A percentile compares a stretch with the other conserved stretches of the same genome.
Conservation (phyloP, 2,888 invertebrate genomes). For the Rhogogaster chlorosoma region DNA sequence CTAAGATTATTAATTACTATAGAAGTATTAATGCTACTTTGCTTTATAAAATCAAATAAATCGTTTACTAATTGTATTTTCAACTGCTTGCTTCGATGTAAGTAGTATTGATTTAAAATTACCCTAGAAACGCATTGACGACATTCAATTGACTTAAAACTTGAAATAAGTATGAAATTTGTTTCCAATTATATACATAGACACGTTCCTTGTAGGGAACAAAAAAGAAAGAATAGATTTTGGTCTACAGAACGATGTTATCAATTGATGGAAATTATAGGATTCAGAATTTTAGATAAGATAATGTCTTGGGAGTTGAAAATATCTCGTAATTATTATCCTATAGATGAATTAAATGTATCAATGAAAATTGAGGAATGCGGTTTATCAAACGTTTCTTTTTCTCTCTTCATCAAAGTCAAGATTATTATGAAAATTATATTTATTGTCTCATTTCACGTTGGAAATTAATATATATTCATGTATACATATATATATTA, state of each 20-base stretch:
- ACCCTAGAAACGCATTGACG: not conserved
- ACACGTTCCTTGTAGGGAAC: not conserved
- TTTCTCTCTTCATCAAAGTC: not conserved
- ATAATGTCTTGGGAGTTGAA: not conserved
- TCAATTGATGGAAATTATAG: not conserved
- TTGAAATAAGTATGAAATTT: constrained; percentile 3
- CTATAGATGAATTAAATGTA: not conserved
- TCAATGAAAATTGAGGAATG: not conserved
- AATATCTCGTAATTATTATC: not conserved
- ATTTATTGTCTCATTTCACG: constrained; percentile 76
- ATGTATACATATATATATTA: constrained; percentile 58
- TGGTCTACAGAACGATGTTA: not conserved
- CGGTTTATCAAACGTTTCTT: not conserved
- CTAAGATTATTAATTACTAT: not conserved
- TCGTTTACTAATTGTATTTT: not conserved
- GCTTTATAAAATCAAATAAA: not conserved
- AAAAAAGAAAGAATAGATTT: not conserved
- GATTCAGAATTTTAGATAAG: not conserved
- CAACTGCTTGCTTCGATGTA: not conserved
- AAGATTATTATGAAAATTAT: constrained; percentile 73
- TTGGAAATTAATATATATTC: constrained; percentile 73
- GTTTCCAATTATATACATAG: not conserved
- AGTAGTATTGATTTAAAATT: not conserved
- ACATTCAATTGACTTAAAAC: not conserved
- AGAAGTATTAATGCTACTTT: not conserved